Evolutionary conservation across 2,797 vertebrate genomes (phyloP), one percentile per base, ranked within the genome.

Genomic region (Onychomys arenicola): DNA sequence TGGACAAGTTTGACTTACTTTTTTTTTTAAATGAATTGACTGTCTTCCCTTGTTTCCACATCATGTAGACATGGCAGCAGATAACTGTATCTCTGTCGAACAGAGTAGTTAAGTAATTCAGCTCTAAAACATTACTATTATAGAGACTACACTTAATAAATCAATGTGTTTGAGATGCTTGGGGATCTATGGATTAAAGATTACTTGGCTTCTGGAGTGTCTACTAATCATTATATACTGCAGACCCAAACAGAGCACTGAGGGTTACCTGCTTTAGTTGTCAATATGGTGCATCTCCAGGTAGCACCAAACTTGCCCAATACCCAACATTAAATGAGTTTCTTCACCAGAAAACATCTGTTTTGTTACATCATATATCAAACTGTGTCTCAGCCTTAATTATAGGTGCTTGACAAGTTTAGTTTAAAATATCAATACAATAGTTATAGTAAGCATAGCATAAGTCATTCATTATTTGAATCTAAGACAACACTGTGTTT

Each of bases 151-250:
- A 91, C 96, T 97, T 97, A 97, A 97, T 97, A 97, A 96, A 97
- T 98, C 97, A 97, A 95, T 96, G 80, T 96, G 91, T 97, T 97
- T 97, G 94, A 94, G 67, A 96, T 95, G 85, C 95, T 97, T 96
- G 88, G 83, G 90, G 84, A 97, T 97, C 89, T 97, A 86, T 96
- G 91, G 95, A 93, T 95, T 96, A 95, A 97, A 95, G 94, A 96
- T 96, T 93, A 92, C 71, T 95, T 86, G 77, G 67, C 91, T 94
- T 75, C 77, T 87, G 84, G 59, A 95, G 76, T 91, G 80, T 40
- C 84, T 91, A 7, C 40, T 82, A 97, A 95, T 97, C 96, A 94
- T 93, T 97, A 93, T 19, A 69, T 57, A 97, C 82, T 52, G 86
- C 55, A 77, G 91, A 95, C 65, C 73, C 86, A 93, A 4, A 80